Evolutionary conservation across 1,140 invertebrate genomes (phyloP).

Genomic region (Apocrypta bakeri): DNA sequence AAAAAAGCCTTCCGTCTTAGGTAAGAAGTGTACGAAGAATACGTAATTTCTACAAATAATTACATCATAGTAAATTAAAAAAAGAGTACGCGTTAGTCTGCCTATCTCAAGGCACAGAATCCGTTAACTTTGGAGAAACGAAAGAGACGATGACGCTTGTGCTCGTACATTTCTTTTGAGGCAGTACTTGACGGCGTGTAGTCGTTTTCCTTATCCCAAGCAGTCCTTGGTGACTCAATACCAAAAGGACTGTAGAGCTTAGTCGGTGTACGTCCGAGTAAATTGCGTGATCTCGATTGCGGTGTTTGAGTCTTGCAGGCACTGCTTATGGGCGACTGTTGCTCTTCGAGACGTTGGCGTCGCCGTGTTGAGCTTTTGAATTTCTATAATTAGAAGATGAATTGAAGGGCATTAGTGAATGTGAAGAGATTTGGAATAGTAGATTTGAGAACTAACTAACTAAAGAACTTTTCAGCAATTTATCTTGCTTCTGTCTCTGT

Average conservation of each 20-base stretch:
- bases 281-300: constrained; percentile 72
- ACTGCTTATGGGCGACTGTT: constrained; percentile 72
- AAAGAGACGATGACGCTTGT: constrained; percentile 56
- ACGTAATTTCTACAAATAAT: background rate
- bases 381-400: constrained; percentile 67
- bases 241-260: constrained; percentile 80
- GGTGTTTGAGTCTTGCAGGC: constrained; percentile 71
- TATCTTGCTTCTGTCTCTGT: background rate
- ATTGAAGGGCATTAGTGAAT: constrained; percentile 2
- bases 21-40: constrained; percentile 17
- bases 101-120: constrained; percentile 65
- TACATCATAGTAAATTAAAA: background rate
- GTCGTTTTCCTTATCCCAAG: constrained; percentile 68
- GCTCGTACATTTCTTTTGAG: constrained; percentile 32
- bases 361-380: constrained; percentile 77
- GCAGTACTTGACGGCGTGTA: constrained; percentile 21
- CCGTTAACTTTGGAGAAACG: constrained; percentile 63
- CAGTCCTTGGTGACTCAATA: constrained; percentile 76
- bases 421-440: constrained; percentile 31
- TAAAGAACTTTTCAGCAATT: background rate
- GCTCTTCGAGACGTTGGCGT: constrained; percentile 76
- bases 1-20: background rate
- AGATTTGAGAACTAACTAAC: no score
- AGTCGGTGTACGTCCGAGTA: constrained; percentile 78
- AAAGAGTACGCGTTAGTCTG: background rate